Base-by-base conservation (phyloP, 2,797 vertebrate genomes). In the Xyrichtys novacula region DNA sequence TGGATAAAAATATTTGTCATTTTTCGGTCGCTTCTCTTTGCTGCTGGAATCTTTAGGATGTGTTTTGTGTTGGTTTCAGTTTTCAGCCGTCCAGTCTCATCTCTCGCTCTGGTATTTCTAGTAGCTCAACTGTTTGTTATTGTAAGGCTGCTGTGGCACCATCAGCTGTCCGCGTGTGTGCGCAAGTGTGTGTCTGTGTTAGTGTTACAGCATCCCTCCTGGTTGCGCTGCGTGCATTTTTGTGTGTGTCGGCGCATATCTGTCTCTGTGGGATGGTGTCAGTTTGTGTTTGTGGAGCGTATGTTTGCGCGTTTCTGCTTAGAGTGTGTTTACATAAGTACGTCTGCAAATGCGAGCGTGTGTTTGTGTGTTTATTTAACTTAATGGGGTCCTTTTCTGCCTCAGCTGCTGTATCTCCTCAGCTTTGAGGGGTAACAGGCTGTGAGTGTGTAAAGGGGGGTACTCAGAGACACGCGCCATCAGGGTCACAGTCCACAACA, bases 111-210 rank as follows among this genome's bases (percentile, higher is more conserved):
- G 90, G 89, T 84, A 91, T 93, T 93, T 92, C 80, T 89, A 88
- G 83, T 89, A 88, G 87, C 85, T 81, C 80, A 83, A 88, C 80
- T 87, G 87, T 83, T 87, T 92, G 88, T 92, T 94, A 87, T 92
- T 89, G 85, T 88, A 87, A 81, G 74, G 59, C 81, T 75, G 80
- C 66, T 63, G 72, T 65, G 76, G 64, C 80, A 17, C 85, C 32
- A 76, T 90, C 93, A 93, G 93, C 91, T 92, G 93, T 88, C 57
- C 23, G 29, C 52, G 22, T 80, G 76, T 67, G 53, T 59, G 60
- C 67, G 44, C 65, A 68, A 65, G 59, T 71, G 62, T 78, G 70
- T 71, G 65, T 54, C 43, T 71, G 38, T 46, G 47, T 59, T 28
- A 28, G 86, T 75, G 55, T 68, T 46, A 48, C 61, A 61, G 56